phyloP scores from a whole-genome alignment of 2,113 vertebrate genomes.

The Halichoerus grypus region DNA sequence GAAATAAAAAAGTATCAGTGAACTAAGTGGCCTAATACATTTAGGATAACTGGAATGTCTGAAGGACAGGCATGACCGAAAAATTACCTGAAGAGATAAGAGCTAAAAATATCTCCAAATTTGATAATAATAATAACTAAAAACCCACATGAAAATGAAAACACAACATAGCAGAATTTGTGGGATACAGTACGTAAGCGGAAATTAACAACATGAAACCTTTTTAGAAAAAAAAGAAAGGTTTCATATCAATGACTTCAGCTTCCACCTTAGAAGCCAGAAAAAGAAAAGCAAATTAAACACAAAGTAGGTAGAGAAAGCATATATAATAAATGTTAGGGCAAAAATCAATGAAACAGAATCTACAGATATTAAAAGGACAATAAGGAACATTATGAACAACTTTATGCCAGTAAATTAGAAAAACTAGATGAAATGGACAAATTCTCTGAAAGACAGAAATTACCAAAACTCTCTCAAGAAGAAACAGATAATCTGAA shows the following conservation, averaged over 20 bases:
- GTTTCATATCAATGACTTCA: neutral
- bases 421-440: neutral
- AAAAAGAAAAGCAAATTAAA: neutral
- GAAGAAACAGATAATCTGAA: neutral
- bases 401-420: neutral
- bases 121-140: neutral
- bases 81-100: neutral
- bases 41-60: neutral
- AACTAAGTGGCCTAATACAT: neutral
- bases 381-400: neutral
- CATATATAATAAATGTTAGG: neutral
- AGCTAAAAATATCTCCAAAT: neutral
- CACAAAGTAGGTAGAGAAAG: neutral
- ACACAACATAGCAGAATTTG: neutral
- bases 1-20: neutral
- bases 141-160: neutral
- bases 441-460: neutral
- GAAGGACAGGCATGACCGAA: neutral
- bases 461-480: neutral
- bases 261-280: neutral
- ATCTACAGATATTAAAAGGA: neutral
- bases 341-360: neutral
- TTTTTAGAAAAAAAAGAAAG: neutral
- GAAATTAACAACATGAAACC: neutral
- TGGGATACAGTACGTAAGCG: neutral